Evolutionary conservation across 2,888 invertebrate genomes (phyloP).

Genomic region (Spilarctia lutea): DNA sequence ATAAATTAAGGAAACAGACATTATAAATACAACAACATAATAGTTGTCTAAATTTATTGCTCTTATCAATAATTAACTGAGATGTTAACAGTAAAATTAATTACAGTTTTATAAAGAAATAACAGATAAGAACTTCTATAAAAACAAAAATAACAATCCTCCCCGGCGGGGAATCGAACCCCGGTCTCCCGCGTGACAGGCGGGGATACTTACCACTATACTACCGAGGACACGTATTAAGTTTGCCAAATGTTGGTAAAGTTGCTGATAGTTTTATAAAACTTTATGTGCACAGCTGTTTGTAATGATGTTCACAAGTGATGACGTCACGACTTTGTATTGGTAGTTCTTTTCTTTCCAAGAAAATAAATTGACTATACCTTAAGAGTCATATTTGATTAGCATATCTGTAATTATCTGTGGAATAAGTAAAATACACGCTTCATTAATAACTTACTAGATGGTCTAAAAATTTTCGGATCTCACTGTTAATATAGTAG

Average conservation of each 20-base stretch:
- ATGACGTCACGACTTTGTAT: neutral
- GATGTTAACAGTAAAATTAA: neutral
- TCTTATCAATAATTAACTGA: neutral
- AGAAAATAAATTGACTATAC: no score
- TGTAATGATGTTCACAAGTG: neutral
- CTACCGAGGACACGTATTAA: constrained; percentile 71
- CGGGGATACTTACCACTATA: constrained; percentile 87
- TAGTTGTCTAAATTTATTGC: neutral
- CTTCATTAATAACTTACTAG: no score
- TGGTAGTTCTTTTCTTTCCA: neutral
- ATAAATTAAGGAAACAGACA: neutral
- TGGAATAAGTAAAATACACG: no score
- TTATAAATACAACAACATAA: neutral
- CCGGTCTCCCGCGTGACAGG: constrained; percentile 85
- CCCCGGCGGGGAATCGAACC: constrained; percentile 58
- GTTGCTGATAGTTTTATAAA: neutral
- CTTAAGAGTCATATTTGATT: no score
- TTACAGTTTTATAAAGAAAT: neutral
- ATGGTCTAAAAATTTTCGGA: no score
- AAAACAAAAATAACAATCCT: neutral
- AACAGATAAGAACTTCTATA: no score
- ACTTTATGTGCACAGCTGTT: neutral
- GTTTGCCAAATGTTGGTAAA: neutral
- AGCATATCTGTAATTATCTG: no score
- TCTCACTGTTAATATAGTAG: no score